These are phyloP conservation scores for Amia ocellicauda DNA, from an alignment of 2,113 vertebrate genomes.

Conservation along the genomic window DNA sequence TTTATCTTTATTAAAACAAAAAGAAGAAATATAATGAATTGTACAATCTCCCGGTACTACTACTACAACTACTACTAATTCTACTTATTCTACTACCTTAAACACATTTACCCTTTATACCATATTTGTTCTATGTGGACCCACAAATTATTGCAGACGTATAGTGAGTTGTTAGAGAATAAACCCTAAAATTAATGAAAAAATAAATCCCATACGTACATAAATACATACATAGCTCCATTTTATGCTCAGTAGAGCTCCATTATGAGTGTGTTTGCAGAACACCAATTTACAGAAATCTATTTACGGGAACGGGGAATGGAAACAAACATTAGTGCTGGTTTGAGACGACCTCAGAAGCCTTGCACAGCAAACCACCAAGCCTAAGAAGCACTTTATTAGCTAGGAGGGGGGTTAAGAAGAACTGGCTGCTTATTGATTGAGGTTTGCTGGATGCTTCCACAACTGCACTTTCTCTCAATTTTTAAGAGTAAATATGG, in stretches of 20 bases:
- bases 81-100: no score
- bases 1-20: no score
- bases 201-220: no score
- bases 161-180: no score
- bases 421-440: slow-evolving; percentile 97
- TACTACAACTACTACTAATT: no score
- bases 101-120: neutral
- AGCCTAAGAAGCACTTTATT: slow-evolving; percentile 99
- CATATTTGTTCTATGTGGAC: neutral
- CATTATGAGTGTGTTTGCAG: slow-evolving; percentile 35
- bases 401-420: slow-evolving; percentile 78
- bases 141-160: no score
- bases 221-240: neutral
- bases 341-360: slow-evolving; percentile 88
- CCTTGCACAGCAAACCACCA: slow-evolving; percentile 81
- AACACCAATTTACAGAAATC: slow-evolving; percentile 54
- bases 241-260: slow-evolving; percentile 12
- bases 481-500: slow-evolving; percentile 99
- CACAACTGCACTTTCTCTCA: slow-evolving; percentile 98
- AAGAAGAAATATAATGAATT: no score
- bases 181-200: no score
- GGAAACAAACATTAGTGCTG: slow-evolving; percentile 91
- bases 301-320: slow-evolving; percentile 95
- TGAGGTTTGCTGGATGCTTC: slow-evolving; percentile 92
- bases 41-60: no score